These are phyloP conservation scores for Salpingus planirostris DNA, from an alignment of 2,888 invertebrate species.

Conservation along the genomic window DNA sequence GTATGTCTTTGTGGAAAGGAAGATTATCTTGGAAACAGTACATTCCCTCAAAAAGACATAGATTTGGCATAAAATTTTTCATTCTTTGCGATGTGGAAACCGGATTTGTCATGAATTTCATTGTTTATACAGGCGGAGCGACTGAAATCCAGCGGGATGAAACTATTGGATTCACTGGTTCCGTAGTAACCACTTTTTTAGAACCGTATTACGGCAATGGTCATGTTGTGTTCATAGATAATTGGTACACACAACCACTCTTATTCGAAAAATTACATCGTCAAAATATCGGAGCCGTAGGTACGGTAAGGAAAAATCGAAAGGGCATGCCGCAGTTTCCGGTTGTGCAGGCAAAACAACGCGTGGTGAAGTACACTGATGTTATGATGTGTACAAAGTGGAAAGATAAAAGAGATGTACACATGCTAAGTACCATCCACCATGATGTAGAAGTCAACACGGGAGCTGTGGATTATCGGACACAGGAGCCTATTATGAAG, in stretches of 20 bases:
- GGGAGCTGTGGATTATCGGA: not conserved
- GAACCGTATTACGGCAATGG: not conserved
- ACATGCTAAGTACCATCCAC: conserved; percentile 1
- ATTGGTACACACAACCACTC: not conserved
- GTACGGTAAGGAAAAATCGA: conserved; percentile 7
- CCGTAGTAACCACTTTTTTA: not conserved
- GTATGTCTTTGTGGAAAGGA: conserved; percentile 9
- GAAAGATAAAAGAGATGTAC: conserved; percentile 8
- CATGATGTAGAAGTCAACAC: not conserved
- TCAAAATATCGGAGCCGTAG: conserved; percentile 4
- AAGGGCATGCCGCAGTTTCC: conserved; percentile 1
- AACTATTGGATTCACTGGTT: not conserved
- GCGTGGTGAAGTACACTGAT: not conserved
- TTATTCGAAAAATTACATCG: not conserved
- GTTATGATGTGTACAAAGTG: conserved; percentile 7
- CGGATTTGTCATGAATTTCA: conserved; percentile 5
- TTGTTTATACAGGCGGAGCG: conserved; percentile 5
- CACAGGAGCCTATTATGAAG: not conserved
- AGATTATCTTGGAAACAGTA: conserved; percentile 10
- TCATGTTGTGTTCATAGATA: not conserved
- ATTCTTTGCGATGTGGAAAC: conserved; percentile 8
- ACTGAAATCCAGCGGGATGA: not conserved
- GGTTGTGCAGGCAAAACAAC: not conserved
- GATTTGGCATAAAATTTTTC: conserved; percentile 12
- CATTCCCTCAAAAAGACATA: conserved; percentile 11